A percentile compares a stretch with the other conserved stretches of the same genome.
Conservation (phyloP, 2,888 invertebrate species). For the Drosophila nr. perissopoda region DNA sequence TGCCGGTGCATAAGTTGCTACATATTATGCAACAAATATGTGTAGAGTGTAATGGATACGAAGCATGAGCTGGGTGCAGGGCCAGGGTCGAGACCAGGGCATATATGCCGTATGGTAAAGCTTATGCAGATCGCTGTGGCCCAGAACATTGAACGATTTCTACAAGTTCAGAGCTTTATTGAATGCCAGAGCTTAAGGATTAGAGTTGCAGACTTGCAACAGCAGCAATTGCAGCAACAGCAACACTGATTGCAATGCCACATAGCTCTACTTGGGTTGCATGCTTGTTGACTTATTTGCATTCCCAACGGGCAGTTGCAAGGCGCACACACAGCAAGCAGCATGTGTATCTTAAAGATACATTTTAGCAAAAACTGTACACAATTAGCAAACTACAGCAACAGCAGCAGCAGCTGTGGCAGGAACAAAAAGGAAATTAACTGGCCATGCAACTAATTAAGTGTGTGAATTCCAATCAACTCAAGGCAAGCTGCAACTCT, state of each 20-base stretch:
- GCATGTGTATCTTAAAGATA: conserved; percentile 59
- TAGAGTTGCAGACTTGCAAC: conserved; percentile 12
- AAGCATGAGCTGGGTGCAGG: background rate
- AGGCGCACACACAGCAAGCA: conserved; percentile 19
- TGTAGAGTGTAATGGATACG: conserved; percentile 39
- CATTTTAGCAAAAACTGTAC: conserved; percentile 35
- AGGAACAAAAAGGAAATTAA: conserved; percentile 57
- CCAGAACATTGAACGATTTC: conserved; percentile 26
- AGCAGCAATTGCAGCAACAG: background rate
- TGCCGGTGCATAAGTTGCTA: conserved; percentile 69
- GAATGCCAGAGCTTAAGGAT: conserved; percentile 30
- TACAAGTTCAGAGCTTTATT: conserved; percentile 16
- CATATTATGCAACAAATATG: conserved; percentile 76
- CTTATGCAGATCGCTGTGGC: conserved; percentile 44
- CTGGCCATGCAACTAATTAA: conserved; percentile 71
- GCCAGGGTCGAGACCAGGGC: background rate
- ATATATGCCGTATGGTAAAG: conserved; percentile 5
- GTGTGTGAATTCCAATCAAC: conserved; percentile 78
- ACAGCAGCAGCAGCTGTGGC: conserved; percentile 26
- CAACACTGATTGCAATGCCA: conserved; percentile 28
- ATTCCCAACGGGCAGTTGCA: conserved; percentile 31
- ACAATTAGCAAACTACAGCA: conserved; percentile 47
- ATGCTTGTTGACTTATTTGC: conserved; percentile 55
- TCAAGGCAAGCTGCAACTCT: conserved; percentile 27
- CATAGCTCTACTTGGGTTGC: conserved; percentile 17